Percentiles rank a stretch among this genome's conserved stretches.
phyloP scores from a whole-genome alignment of 2,888 invertebrate genomes.

The Syrista parreyssii region DNA sequence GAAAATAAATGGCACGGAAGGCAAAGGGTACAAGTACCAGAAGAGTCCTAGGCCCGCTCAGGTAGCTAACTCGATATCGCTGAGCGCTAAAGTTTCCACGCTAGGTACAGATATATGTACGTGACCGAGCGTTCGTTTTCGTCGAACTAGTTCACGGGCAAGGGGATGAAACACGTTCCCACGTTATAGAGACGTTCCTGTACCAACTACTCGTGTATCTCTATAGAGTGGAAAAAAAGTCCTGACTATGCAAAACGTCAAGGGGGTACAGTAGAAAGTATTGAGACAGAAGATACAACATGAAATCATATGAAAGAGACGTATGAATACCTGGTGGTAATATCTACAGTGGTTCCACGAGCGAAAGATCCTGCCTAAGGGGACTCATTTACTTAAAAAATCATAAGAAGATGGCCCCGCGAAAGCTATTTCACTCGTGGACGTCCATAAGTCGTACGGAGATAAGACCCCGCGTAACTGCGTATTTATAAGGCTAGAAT shows the following conservation, averaged over 20 bases:
- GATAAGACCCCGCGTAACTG: not conserved
- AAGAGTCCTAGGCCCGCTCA: not conserved
- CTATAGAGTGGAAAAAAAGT: not conserved
- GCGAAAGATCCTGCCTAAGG: not conserved
- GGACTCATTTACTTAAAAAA: not conserved
- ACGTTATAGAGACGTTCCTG: not conserved
- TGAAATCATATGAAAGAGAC: not conserved
- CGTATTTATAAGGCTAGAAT: not conserved
- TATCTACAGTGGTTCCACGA: not conserved
- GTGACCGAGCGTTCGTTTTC: not conserved
- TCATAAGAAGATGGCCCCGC: not conserved
- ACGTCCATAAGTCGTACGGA: not conserved
- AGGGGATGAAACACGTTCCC: not conserved
- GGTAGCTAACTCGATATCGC: conserved; percentile 1
- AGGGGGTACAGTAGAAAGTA: not conserved
- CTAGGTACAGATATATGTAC: not conserved
- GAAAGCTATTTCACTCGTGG: not conserved
- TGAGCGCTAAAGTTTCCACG: not conserved
- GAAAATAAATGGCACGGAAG: not conserved
- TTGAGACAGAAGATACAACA: not conserved
- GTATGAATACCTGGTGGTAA: not conserved
- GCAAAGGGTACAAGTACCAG: not conserved
- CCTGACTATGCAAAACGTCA: not conserved
- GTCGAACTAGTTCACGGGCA: not conserved
- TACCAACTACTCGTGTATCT: not conserved